These are phyloP conservation scores for Atta colombica DNA, from an alignment of 1,140 invertebrate species.

Conservation along the genomic window DNA sequence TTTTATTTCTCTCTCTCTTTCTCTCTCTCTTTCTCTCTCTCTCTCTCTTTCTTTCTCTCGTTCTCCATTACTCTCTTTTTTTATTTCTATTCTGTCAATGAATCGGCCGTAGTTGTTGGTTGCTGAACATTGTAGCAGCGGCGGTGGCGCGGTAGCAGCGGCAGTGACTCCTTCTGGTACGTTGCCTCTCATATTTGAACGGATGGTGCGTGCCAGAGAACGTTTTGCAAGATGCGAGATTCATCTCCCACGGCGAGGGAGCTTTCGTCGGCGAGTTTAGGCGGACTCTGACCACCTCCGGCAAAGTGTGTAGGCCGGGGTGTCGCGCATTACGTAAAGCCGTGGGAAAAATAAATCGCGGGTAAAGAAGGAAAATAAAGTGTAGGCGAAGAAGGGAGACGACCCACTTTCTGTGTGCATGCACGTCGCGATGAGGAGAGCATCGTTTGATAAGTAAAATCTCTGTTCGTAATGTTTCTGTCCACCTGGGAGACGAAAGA, in stretches of 20 bases:
- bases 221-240: conserved; percentile 82
- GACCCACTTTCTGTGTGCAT: conserved; percentile 55
- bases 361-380: conserved; percentile 40
- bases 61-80: conserved; percentile 6
- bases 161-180: conserved; percentile 34
- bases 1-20: conserved; percentile 11
- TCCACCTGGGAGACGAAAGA: neutral
- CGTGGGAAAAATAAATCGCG: conserved; percentile 44
- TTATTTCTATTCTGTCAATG: conserved; percentile 51
- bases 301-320: conserved; percentile 47
- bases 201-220: conserved; percentile 71
- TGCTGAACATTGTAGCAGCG: conserved; percentile 47
- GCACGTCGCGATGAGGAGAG: conserved; percentile 80
- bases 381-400: conserved; percentile 52
- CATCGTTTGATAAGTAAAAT: conserved; percentile 83
- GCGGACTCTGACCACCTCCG: conserved; percentile 55
- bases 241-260: conserved; percentile 71
- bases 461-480: conserved; percentile 43
- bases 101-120: conserved; percentile 42
- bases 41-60: neutral
- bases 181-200: conserved; percentile 38
- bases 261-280: conserved; percentile 65
- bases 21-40: neutral
- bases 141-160: conserved; percentile 39
- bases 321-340: conserved; percentile 80